Evolutionary conservation across 2,888 invertebrate genomes (phyloP).

Genomic region (Lingula anatina): DNA sequence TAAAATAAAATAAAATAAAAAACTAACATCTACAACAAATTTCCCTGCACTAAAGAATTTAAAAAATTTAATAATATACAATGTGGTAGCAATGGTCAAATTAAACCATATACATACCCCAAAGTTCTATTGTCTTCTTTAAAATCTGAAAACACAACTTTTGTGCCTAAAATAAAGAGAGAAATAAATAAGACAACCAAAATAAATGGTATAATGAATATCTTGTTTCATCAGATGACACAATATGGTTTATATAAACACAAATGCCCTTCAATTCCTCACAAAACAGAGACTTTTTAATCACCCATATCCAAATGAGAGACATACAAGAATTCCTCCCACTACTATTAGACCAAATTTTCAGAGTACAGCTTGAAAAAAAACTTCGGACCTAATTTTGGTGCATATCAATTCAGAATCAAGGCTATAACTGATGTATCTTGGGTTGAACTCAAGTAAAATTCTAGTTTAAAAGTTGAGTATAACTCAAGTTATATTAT

Average conservation of each 20-base stretch:
- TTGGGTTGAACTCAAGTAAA: not conserved
- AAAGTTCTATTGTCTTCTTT: conserved; percentile 54
- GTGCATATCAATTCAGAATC: not conserved
- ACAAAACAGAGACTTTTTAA: not conserved
- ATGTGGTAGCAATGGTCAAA: too few relatives aligned
- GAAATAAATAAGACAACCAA: too few relatives aligned
- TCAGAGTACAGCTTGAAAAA: not conserved
- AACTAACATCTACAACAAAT: too few relatives aligned
- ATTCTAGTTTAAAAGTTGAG: not conserved
- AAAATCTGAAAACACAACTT: conserved; percentile 55
- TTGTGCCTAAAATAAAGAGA: conserved; percentile 56
- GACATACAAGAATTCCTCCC: conserved; percentile 1
- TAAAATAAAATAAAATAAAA: too few relatives aligned
- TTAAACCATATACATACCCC: conserved; percentile 54
- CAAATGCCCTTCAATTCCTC: too few relatives aligned
- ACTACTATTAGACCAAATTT: not conserved
- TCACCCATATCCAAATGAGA: conserved; percentile 4
- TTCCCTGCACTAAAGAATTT: too few relatives aligned
- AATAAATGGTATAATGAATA: too few relatives aligned
- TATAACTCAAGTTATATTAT: not conserved
- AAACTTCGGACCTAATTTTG: not conserved
- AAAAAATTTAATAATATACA: too few relatives aligned
- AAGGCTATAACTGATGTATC: not conserved
- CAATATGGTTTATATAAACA: too few relatives aligned
- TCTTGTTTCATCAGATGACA: too few relatives aligned